A percentile compares a stretch with the other conserved stretches of the same genome.
These are phyloP conservation scores for Trachelus troglodyta DNA, from an alignment of 2,888 invertebrate species.

Conservation along the genomic window DNA sequence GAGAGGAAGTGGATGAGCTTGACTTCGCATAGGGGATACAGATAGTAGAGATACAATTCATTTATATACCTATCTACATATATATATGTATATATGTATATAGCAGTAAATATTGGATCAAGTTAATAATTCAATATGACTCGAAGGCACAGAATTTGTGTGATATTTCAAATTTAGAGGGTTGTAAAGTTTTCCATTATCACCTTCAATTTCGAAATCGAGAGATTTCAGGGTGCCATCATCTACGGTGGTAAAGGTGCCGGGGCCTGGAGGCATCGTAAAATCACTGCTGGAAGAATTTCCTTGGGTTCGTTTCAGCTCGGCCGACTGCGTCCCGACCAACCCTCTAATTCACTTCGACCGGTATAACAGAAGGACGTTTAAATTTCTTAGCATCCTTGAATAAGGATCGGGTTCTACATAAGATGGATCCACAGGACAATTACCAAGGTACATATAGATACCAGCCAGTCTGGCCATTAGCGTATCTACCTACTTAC, in stretches of 20 bases:
- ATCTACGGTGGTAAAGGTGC: background rate
- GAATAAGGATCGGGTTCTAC: background rate
- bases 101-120: background rate
- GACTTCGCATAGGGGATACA: background rate
- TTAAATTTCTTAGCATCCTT: background rate
- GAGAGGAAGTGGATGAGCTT: slow-evolving; percentile 25
- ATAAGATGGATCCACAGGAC: background rate
- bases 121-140: background rate
- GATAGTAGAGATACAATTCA: background rate
- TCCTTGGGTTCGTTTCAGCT: background rate
- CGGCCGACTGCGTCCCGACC: background rate
- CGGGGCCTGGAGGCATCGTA: background rate
- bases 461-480: background rate
- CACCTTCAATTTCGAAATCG: background rate
- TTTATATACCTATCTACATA: background rate
- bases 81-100: no score
- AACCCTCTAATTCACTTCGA: background rate
- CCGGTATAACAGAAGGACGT: background rate
- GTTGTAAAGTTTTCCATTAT: background rate
- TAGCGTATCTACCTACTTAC: no score
- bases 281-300: background rate
- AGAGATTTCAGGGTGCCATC: background rate
- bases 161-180: background rate
- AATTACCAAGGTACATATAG: background rate
- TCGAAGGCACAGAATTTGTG: background rate